Evolutionary conservation across 2,113 vertebrate genomes (phyloP), one percentile per base, ranked within the genome.

Genomic region (Scytalopus superciliaris): DNA sequence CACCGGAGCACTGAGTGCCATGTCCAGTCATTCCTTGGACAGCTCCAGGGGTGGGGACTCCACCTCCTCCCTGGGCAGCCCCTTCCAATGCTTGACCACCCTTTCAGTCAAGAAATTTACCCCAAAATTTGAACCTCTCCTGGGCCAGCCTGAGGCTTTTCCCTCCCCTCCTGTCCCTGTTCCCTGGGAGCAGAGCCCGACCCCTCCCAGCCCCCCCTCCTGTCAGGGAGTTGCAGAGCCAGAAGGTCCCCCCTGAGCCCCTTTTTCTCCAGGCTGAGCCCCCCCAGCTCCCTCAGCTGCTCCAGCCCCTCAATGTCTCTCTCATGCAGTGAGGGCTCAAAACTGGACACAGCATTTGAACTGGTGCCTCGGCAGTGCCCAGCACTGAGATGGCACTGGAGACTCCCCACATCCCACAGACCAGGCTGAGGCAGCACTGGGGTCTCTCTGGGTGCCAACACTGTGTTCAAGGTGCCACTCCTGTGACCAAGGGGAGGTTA

Each of bases 111-210:
- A 18, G 40, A 55, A 63, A 63, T 63, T 40, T 35, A 19, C 62
- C 1, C 64, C 60, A 8, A 0, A 28, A 0, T 5, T 55, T 28
- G 27, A 4, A 0, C 28, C 33, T 47, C 1, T n/a, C 12, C 74
- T 59, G 53, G 42, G 35, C 5, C 44, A 76, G 12, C 17, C 5
- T 39, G 55, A 10, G n/a, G 55, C n/a, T 0, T 0, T 19, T 87
- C 6, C 64, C 55, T 45, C 39, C 33, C 4, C 4, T 86, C 39
- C 47, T 39, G 47, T 53, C 42, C 67, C 49, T 28, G 42, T 49
- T 42, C 40, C 39, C 49, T 25, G 56, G 30, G 18, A 47, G 66
- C 74, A 79, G 1, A 63, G 19, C 64, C 55, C 0, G 0, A 62
- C 3, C 5, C 14, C 1, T 27, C 19, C 23, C 0, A 0, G 55